Percentiles rank a stretch among this genome's conserved stretches.
These are phyloP conservation scores for Listronotus bonariensis DNA, from an alignment of 1,140 invertebrate species.

Conservation along the genomic window DNA sequence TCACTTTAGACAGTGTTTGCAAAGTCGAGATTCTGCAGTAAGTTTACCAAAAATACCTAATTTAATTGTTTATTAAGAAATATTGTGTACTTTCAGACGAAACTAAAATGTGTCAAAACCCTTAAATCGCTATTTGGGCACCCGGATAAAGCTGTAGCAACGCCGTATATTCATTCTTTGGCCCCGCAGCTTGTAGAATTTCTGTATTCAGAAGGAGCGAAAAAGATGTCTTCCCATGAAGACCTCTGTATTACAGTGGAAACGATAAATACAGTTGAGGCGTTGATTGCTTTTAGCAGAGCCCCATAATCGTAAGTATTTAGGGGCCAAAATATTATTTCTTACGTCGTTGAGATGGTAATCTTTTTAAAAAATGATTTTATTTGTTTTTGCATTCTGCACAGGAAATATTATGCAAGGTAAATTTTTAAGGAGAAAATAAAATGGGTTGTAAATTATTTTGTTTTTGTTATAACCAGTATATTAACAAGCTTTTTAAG, in stretches of 20 bases:
- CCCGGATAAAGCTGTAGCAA: conserved; percentile 69
- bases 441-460: too few relatives aligned
- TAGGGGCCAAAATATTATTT: conserved; percentile 33
- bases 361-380: too few relatives aligned
- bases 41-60: conserved; percentile 42
- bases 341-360: conserved; percentile 4
- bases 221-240: conserved; percentile 62
- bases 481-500: conserved; percentile 58
- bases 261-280: conserved; percentile 72
- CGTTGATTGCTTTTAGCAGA: conserved; percentile 74
- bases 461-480: too few relatives aligned
- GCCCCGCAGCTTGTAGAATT: conserved; percentile 75
- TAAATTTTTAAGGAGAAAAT: conserved; percentile 29
- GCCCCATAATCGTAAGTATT: conserved; percentile 76
- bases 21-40: conserved; percentile 74
- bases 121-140: conserved; percentile 75
- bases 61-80: not conserved
- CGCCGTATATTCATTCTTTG: conserved; percentile 81
- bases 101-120: conserved; percentile 79
- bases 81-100: conserved; percentile 53
- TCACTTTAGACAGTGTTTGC: conserved; percentile 86
- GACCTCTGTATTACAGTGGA: conserved; percentile 71
- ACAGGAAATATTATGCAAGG: conserved; percentile 49
- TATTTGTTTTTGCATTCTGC: conserved; percentile 16
- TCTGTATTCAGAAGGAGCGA: conserved; percentile 67